A percentile compares a stretch with the other conserved stretches of the same genome.
These are phyloP conservation scores for Drosophila pectinifera DNA, from an alignment of 1,140 invertebrate species.

Conservation along the genomic window DNA sequence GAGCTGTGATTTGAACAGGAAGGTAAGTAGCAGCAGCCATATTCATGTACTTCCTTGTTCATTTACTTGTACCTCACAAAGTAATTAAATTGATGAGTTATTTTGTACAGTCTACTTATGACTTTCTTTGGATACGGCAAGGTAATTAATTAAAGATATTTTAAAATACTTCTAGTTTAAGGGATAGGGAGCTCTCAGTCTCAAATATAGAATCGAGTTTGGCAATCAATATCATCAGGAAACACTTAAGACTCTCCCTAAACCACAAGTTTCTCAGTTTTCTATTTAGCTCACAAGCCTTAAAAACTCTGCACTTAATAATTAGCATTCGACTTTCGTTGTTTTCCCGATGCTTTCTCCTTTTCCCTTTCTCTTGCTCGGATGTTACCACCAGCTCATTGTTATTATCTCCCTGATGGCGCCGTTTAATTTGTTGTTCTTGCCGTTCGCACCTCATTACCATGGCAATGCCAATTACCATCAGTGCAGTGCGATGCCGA, in stretches of 20 bases:
- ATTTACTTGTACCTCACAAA: background rate
- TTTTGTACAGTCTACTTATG: slow-evolving; percentile 3
- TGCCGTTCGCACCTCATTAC: slow-evolving; percentile 68
- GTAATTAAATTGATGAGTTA: slow-evolving; percentile 11
- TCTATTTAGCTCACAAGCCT: background rate
- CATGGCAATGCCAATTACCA: slow-evolving; percentile 62
- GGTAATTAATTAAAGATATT: no score
- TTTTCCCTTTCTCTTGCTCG: background rate
- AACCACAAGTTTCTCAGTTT: background rate
- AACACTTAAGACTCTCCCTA: background rate
- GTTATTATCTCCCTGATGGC: slow-evolving; percentile 14
- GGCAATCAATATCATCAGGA: background rate
- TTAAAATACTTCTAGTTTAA: no score
- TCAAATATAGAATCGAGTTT: no score
- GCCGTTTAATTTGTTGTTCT: slow-evolving; percentile 24
- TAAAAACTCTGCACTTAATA: background rate
- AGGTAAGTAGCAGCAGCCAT: background rate
- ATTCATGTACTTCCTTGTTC: background rate
- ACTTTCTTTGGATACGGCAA: no score
- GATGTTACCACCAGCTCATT: slow-evolving; percentile 1
- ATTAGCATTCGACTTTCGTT: background rate
- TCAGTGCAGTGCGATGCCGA: slow-evolving; percentile 27
- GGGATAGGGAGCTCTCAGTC: no score
- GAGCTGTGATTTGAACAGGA: slow-evolving; percentile 20
- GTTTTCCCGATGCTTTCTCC: background rate